Percentiles rank a stretch among this genome's conserved stretches.
These are phyloP conservation scores for Malacosoma neustria DNA, from an alignment of 2,888 invertebrate species.

Conservation along the genomic window DNA sequence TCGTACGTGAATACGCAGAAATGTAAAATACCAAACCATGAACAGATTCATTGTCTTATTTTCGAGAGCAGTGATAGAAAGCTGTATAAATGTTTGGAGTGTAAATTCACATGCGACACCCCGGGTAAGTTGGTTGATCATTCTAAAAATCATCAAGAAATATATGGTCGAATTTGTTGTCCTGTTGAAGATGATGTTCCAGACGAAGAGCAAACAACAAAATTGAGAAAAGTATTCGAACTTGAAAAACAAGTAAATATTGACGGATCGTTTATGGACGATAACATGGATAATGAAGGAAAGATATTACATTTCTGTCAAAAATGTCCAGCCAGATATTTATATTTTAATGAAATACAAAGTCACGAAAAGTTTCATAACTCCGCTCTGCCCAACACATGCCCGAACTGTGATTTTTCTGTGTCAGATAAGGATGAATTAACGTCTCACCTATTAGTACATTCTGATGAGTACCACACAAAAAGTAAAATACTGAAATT, in stretches of 20 bases:
- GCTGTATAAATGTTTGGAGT: conserved; percentile 81
- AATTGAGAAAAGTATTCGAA: conserved; percentile 53
- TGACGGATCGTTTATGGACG: conserved; percentile 34
- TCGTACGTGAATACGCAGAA: conserved; percentile 89
- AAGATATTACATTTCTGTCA: conserved; percentile 82
- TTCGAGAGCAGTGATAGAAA: conserved; percentile 71
- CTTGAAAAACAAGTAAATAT: conserved; percentile 36
- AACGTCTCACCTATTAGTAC: conserved; percentile 80
- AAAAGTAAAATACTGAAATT: conserved; percentile 81
- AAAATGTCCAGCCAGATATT: conserved; percentile 89
- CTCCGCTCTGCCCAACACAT: conserved; percentile 77
- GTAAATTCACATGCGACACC: conserved; percentile 86
- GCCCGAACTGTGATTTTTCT: conserved; percentile 85
- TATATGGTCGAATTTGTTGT: conserved; percentile 82
- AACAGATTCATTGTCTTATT: conserved; percentile 81
- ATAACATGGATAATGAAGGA: conserved; percentile 30
- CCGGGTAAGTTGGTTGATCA: conserved; percentile 81
- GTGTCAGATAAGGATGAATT: conserved; percentile 82
- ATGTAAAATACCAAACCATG: conserved; percentile 87
- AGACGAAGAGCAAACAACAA: conserved; percentile 79
- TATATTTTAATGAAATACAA: conserved; percentile 82
- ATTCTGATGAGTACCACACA: conserved; percentile 86
- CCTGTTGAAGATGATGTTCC: conserved; percentile 78
- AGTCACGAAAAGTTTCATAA: conserved; percentile 84
- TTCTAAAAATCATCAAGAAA: conserved; percentile 83